A percentile compares a stretch with the other conserved stretches of the same genome.
Conservation (phyloP, 2,797 vertebrate genomes). For the Mus spretus region DNA sequence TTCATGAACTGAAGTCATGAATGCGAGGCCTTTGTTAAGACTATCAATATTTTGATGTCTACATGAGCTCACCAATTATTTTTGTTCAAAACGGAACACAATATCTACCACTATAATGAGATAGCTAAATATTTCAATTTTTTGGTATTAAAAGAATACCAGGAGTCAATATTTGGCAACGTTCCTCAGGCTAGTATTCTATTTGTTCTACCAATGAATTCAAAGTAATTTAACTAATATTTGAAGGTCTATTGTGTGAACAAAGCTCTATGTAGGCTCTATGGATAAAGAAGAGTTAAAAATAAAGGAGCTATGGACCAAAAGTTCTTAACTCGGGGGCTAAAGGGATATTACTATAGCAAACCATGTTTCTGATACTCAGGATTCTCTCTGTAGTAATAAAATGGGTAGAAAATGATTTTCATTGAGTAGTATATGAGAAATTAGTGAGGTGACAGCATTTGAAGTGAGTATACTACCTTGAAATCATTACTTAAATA, state of each 20-base stretch:
- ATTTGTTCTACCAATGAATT: slow-evolving; percentile 77
- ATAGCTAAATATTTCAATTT: not conserved
- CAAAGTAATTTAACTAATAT: slow-evolving; percentile 51
- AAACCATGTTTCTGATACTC: not conserved
- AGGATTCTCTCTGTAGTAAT: not conserved
- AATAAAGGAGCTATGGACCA: not conserved
- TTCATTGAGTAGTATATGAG: not conserved
- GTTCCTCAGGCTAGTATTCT: slow-evolving; percentile 78
- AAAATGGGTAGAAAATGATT: not conserved
- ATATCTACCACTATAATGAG: slow-evolving; percentile 49
- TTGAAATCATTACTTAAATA: not conserved
- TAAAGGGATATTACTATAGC: slow-evolving; percentile 5
- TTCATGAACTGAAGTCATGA: slow-evolving; percentile 84
- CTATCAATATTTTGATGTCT: slow-evolving; percentile 80
- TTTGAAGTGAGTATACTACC: not conserved
- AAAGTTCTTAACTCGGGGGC: not conserved
- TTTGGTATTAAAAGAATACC: slow-evolving; percentile 79
- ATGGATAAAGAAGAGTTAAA: not conserved
- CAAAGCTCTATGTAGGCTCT: not conserved
- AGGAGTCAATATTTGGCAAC: slow-evolving; percentile 80
- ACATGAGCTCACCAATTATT: slow-evolving; percentile 83
- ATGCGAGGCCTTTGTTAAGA: slow-evolving; percentile 66
- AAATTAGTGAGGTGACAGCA: not conserved
- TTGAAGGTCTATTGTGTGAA: not conserved
- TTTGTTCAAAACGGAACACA: slow-evolving; percentile 84